A percentile compares a stretch with the other conserved stretches of the same genome.
Conservation (phyloP, 1,140 invertebrate genomes). For the Drosophila willistoni region DNA sequence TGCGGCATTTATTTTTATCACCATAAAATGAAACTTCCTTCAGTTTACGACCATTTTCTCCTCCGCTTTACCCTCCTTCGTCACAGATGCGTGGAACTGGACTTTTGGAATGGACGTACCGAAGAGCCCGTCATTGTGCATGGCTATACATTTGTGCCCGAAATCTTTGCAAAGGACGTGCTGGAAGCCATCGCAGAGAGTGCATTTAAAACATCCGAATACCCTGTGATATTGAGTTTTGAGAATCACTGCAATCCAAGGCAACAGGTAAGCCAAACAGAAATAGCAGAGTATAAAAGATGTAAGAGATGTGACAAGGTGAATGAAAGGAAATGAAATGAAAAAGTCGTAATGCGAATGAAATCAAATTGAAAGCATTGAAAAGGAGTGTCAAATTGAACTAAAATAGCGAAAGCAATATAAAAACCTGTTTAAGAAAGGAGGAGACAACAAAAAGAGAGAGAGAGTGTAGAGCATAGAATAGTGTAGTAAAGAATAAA, state of each 20-base stretch:
- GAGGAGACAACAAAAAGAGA: too few species aligned
- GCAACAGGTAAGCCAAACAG: constrained; percentile 87
- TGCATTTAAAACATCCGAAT: constrained; percentile 99
- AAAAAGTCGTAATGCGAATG: background rate
- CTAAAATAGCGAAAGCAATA: background rate
- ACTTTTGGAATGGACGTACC: constrained; percentile 98
- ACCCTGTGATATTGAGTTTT: constrained; percentile 97
- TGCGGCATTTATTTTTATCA: constrained; percentile 54
- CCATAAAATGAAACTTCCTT: constrained; percentile 3
- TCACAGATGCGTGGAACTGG: constrained; percentile 94
- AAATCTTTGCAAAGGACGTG: constrained; percentile 97
- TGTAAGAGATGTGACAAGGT: background rate
- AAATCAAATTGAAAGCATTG: constrained; percentile 10
- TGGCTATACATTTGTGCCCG: constrained; percentile 98
- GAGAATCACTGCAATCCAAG: constrained; percentile 99
- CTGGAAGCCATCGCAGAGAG: constrained; percentile 98
- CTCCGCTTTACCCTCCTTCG: background rate
- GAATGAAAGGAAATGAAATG: background rate
- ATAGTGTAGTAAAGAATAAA: background rate
- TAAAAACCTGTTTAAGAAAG: background rate
- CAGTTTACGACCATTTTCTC: constrained; percentile 16
- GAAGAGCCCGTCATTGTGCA: constrained; percentile 99
- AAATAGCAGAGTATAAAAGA: background rate
- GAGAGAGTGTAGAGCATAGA: too few species aligned
- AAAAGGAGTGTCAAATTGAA: constrained; percentile 1